Percentiles rank a stretch among this genome's conserved stretches.
Evolutionary conservation across 2,113 vertebrate genomes (phyloP).

Genomic region (western clawed frog (Xenopus tropicalis)): UCB_Xtro_10.0 CM004445.2:139245501-139246000

Average conservation of each 20-base stretch:
- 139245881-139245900: too few relatives aligned
- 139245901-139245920: background rate
- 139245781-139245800: too few relatives aligned
- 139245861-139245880: background rate
- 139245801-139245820: too few relatives aligned
- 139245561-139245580: background rate
- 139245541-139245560: constrained; percentile 1
- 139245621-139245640: too few relatives aligned
- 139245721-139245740: too few relatives aligned
- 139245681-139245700: too few relatives aligned
- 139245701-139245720: too few relatives aligned
- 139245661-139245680: too few relatives aligned
- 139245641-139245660: too few relatives aligned
- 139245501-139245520: constrained; percentile 9
- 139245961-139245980: constrained; percentile 24
- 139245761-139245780: too few relatives aligned
- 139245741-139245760: too few relatives aligned
- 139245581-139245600: background rate
- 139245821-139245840: too few relatives aligned
- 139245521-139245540: background rate
- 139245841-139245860: background rate
- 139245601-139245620: background rate
- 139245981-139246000: constrained; percentile 18
- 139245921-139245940: background rate
- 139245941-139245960: constrained; percentile 20